Conservation (phyloP, 2,797 vertebrate genomes). For the Merluccius polli region DNA sequence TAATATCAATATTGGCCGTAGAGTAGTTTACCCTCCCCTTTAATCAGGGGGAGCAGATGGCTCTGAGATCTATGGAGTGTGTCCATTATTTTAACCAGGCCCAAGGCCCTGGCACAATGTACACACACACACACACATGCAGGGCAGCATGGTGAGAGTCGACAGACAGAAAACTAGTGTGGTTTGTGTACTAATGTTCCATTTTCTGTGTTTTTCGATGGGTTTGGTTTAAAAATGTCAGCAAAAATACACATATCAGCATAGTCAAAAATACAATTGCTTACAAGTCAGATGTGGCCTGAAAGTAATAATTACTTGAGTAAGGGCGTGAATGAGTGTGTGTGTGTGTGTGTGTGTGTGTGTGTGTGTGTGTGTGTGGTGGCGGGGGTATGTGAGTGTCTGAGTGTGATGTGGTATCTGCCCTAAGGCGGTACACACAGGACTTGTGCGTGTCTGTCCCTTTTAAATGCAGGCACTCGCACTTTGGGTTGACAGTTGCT, state of each 20-base stretch:
- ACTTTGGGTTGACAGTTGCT: slow-evolving; percentile 56
- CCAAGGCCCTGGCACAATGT: slow-evolving; percentile 34
- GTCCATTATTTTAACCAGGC: slow-evolving; percentile 54
- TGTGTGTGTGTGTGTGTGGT: slow-evolving; percentile 5
- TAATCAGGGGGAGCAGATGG: slow-evolving; percentile 66
- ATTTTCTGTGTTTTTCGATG: neutral
- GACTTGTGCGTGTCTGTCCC: slow-evolving; percentile 51
- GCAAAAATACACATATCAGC: neutral
- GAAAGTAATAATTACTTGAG: neutral
- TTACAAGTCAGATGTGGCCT: neutral
- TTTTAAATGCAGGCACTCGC: slow-evolving; percentile 52
- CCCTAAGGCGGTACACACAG: slow-evolving; percentile 25
- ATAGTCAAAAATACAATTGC: neutral
- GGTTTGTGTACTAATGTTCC: too few relatives aligned
- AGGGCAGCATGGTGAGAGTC: neutral
- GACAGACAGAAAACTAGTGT: neutral
- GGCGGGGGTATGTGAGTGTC: slow-evolving; percentile 10
- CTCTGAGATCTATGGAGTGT: slow-evolving; percentile 56
- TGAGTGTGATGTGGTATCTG: slow-evolving; percentile 1
- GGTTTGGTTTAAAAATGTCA: neutral
- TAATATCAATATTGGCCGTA: slow-evolving; percentile 62
- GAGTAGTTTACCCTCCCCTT: slow-evolving; percentile 61
- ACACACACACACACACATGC: neutral
- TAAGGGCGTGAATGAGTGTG: neutral
- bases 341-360: slow-evolving; percentile 12